Percentiles rank a stretch among this genome's conserved stretches.
phyloP scores from a whole-genome alignment of 2,113 vertebrate genomes.

The Takifugu bimaculatus region DNA sequence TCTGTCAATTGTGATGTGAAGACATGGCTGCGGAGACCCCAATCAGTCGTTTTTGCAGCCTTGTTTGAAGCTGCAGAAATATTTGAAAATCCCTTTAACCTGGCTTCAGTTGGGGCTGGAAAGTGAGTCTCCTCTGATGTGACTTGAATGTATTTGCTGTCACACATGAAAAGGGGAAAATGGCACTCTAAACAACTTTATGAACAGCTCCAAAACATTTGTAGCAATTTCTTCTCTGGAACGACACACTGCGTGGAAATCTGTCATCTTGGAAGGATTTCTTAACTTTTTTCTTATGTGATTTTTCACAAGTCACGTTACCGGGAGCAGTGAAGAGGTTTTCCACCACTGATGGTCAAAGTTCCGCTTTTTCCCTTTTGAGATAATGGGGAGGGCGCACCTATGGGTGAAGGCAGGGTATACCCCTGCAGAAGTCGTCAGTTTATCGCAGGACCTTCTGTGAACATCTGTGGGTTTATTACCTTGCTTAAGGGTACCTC shows the following conservation, averaged over 20 bases:
- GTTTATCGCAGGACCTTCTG: too few relatives aligned
- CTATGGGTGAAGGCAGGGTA: too few relatives aligned
- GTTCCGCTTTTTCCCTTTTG: not conserved
- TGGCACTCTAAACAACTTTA: not conserved
- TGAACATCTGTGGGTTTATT: too few relatives aligned
- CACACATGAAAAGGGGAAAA: constrained; percentile 14
- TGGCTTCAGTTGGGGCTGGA: not conserved
- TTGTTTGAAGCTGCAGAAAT: constrained; percentile 1
- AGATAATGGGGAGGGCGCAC: too few relatives aligned
- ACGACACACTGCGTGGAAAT: constrained; percentile 8
- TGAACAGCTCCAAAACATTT: constrained; percentile 16
- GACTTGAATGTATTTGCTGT: constrained; percentile 49
- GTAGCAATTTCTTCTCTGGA: constrained; percentile 33
- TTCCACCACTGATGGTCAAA: constrained; percentile 25
- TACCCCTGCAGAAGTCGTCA: too few relatives aligned
- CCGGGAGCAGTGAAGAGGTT: constrained; percentile 1
- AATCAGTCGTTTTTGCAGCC: constrained; percentile 1
- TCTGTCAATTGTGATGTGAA: not conserved
- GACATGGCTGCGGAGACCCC: not conserved
- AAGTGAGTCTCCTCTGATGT: constrained; percentile 5
- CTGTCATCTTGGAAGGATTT: constrained; percentile 11
- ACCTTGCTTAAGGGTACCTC: too few relatives aligned
- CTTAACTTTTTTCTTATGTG: constrained; percentile 16
- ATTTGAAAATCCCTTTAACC: not conserved
- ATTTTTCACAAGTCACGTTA: constrained; percentile 52